Evolutionary conservation across 2,888 invertebrate genomes (phyloP).

Genomic region (Drosophila siamana): DNA sequence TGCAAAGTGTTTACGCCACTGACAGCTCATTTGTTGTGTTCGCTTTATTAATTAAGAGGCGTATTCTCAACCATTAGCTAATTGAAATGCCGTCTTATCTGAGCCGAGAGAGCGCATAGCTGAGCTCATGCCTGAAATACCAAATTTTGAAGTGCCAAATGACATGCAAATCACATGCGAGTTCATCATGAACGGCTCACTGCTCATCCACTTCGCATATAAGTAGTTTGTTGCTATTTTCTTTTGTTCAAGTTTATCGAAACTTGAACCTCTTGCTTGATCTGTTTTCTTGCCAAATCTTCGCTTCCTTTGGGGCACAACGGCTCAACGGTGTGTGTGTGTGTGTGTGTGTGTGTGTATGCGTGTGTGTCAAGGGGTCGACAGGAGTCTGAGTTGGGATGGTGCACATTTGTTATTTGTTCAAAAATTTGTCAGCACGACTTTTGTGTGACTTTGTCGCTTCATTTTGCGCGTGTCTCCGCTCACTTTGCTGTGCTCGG

Average conservation of each 20-base stretch:
- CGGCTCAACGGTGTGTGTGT: background rate
- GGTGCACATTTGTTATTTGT: slow-evolving; percentile 61
- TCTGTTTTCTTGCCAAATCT: slow-evolving; percentile 32
- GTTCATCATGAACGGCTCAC: slow-evolving; percentile 11
- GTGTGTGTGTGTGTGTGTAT: no score
- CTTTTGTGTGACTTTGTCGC: slow-evolving; percentile 72
- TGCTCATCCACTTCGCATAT: background rate
- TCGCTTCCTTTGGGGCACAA: background rate
- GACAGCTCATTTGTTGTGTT: background rate
- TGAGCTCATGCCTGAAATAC: background rate
- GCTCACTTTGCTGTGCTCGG: slow-evolving; percentile 28
- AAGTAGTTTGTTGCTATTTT: slow-evolving; percentile 7
- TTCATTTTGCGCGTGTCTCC: slow-evolving; percentile 48
- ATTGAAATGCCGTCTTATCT: slow-evolving; percentile 38
- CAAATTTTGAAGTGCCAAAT: slow-evolving; percentile 48
- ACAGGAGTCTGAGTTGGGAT: background rate
- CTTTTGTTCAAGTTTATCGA: slow-evolving; percentile 21
- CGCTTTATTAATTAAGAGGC: background rate
- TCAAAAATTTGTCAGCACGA: slow-evolving; percentile 63
- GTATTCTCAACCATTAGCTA: slow-evolving; percentile 27
- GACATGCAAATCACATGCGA: slow-evolving; percentile 60
- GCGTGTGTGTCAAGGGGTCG: background rate
- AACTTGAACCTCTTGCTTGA: slow-evolving; percentile 12
- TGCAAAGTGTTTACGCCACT: no score
- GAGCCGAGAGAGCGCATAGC: background rate